Base-by-base conservation (phyloP, 2,888 invertebrate species). In the Acrobasis repandana region DNA sequence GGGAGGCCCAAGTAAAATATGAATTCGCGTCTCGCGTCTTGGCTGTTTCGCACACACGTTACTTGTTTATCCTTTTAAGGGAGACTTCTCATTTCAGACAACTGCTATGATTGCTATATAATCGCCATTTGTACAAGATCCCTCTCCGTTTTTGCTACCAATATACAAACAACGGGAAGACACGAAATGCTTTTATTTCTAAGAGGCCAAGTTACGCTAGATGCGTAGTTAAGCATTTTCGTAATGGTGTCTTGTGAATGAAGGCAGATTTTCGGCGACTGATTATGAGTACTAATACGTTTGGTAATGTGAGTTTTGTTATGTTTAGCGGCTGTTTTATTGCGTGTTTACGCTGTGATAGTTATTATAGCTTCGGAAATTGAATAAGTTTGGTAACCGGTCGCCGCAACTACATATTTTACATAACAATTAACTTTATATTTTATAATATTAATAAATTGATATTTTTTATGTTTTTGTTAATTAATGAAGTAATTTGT, bases 61-160 rank as follows among this genome's bases (percentile, higher is more conserved):
- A 88, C 90, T 91, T 90, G 91, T 90, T 91, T 91, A 91, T 90
- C 86, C 86, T 88, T 87, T 84, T 84, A 86, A 89, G 90, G 89
- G 86, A 85, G 86, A 83, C 78, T 85, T 84, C 88, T 88, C 90
- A 89, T 90, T 89, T 84, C 84, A 87, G 80, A 84, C 88, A 86
- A 88, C 88, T 88, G 90, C 88, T 85, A 87, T 90, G 88, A 91
- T 91, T 90, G 87, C 85, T 85, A 80, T 82, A 82, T 83, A 86
- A 86, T 86, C 79, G 77, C 83, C 85, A 81, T 60, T 64, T 56
- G 75, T 73, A 71, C 65, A 65, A 78, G 85, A 79, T 66, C 77
- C 66, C 65, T 73, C 67, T 62, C 66, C 65, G 64, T 65, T 65
- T 68, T 67, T 71, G 69, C 60, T 54, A 9, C 62, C 59, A 56